A percentile compares a stretch with the other conserved stretches of the same genome.
Evolutionary conservation across 1,140 invertebrate species (phyloP).

Genomic region (Lithobius niger): DNA sequence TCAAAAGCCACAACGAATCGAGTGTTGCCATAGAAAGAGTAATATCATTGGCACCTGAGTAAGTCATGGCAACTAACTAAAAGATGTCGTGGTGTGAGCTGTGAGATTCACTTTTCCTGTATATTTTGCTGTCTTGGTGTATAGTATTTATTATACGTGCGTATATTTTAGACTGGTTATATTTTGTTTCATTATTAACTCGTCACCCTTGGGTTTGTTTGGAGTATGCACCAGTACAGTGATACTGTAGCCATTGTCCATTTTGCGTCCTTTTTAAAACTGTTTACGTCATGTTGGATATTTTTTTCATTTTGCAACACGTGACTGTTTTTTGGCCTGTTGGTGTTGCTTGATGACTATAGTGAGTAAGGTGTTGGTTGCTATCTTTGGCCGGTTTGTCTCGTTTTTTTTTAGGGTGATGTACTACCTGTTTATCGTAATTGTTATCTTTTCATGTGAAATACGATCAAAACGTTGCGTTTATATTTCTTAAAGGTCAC

Average conservation of each 20-base stretch:
- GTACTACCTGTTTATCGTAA: too few relatives aligned
- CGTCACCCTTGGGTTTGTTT: neutral
- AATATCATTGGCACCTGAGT: conserved; percentile 1
- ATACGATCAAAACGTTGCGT: too few relatives aligned
- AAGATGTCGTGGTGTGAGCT: conserved; percentile 8
- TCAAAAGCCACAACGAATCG: conserved; percentile 2
- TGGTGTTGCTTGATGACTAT: neutral
- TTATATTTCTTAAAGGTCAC: too few relatives aligned
- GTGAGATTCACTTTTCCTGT: neutral
- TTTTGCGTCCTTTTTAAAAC: neutral
- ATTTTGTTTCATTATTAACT: neutral
- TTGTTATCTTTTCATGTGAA: too few relatives aligned
- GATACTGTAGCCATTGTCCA: neutral
- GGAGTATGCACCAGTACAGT: neutral
- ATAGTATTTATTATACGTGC: neutral
- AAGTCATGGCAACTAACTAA: conserved; percentile 7
- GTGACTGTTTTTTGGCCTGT: neutral
- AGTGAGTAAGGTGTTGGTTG: too few relatives aligned
- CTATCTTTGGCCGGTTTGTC: too few relatives aligned
- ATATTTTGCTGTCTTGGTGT: neutral
- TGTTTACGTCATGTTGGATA: too few relatives aligned
- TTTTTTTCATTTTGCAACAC: too few relatives aligned
- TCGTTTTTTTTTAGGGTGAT: too few relatives aligned
- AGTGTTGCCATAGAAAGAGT: neutral
- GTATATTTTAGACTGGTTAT: neutral